Base-by-base conservation (phyloP, 2,113 vertebrate genomes). In the Notechis scutatus region DNA sequence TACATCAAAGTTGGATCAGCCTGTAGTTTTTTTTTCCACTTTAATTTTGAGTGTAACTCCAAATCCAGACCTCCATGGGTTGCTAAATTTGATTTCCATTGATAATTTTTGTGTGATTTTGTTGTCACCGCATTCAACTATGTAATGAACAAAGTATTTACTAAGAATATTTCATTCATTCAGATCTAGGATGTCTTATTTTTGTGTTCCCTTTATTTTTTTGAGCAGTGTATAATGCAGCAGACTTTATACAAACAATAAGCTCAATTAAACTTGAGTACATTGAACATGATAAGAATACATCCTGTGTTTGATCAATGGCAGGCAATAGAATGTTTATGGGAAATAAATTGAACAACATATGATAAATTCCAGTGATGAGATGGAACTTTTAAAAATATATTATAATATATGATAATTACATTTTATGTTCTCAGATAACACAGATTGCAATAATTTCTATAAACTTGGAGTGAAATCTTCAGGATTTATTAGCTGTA, bases 391-490 rank as follows among this genome's bases (percentile, higher is more conserved):
- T 0, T 0, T n/a, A 52, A 3, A 24, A 3, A 3, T 93, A 45
- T 85, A 3, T 0, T 1, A 18, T 91, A 47, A 81, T 14, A 52
- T 21, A 55, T 18, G 57, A 11, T 94, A 1, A 94, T 96, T 94
- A 91, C 24, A 23, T 93, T 2, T 96, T 93, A 94, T 93, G 94
- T 95, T 94, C 96, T 9, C 97, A 99, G 99, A 98, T 97, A 98
- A 97, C 96, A 99, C 98, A 56, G 98, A 99, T 94, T 99, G 99
- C 91, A 97, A 98, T 85, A 97, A 99, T 97, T 99, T 98, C 97
- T 99, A 99, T 96, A 99, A 99, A 97, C 98, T 99, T 94, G 99
- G 99, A 94, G 98, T 99, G 91, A 99, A 98, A 96, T 98, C 98
- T 93, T 98, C 98, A 74, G 98, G 98, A 92, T 99, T 99, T 95